Conservation (phyloP, 2,113 vertebrate genomes). For the Danio rerio region DNA sequence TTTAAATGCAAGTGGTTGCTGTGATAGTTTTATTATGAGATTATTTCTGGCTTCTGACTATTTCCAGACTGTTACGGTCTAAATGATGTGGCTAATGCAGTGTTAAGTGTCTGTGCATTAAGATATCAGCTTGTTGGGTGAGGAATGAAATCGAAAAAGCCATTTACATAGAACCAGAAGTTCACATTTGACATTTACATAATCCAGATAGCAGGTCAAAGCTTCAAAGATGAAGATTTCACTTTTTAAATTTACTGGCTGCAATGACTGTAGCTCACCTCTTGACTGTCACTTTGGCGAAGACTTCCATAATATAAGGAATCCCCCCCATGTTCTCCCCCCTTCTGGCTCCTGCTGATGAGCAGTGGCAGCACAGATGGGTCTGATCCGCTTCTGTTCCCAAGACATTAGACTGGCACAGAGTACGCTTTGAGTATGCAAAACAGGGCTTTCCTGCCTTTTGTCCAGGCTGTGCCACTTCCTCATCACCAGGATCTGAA, state of each 20-base stretch:
- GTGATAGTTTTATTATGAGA: not conserved
- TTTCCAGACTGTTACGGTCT: not conserved
- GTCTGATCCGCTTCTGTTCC: not conserved
- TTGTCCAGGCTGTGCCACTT: not conserved
- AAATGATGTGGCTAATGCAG: not conserved
- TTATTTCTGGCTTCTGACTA: not conserved
- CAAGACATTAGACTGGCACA: slow-evolving; percentile 19
- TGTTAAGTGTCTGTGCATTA: slow-evolving; percentile 13
- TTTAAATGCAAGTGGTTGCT: not conserved
- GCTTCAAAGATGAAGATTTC: not conserved
- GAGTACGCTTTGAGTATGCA: slow-evolving; percentile 26
- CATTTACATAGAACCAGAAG: not conserved
- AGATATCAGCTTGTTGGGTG: not conserved
- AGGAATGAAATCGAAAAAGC: not conserved
- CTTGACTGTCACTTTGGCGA: slow-evolving; percentile 12
- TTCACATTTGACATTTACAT: not conserved
- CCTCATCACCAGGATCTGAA: slow-evolving; percentile 11
- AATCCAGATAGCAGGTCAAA: not conserved
- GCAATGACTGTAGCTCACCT: not conserved
- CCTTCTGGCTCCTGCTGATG: slow-evolving; percentile 20
- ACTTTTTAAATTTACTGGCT: too few relatives aligned
- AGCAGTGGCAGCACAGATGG: slow-evolving; percentile 25
- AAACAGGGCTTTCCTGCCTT: slow-evolving; percentile 39
- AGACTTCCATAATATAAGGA: not conserved
- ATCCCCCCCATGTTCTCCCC: not conserved